Percentiles rank a stretch among this genome's conserved stretches.
phyloP scores from a whole-genome alignment of 2,888 invertebrate genomes.

The Carterocephalus palaemon region DNA sequence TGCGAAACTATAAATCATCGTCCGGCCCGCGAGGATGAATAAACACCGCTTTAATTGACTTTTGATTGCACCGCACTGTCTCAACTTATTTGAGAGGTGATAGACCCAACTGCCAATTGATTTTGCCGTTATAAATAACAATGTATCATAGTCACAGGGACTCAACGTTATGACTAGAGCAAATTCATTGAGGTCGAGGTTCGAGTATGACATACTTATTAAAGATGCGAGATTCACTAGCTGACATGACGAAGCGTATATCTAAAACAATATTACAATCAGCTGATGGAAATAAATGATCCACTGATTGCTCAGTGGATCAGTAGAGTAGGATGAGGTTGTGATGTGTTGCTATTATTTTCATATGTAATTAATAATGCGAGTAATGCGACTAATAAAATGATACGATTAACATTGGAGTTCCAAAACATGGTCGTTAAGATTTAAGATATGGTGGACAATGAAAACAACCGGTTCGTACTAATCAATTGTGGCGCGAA shows the following conservation, averaged over 20 bases:
- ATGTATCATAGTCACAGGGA: constrained; percentile 34
- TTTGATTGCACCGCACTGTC: constrained; percentile 65
- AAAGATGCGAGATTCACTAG: neutral
- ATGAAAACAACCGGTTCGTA: constrained; percentile 6
- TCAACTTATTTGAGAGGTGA: constrained; percentile 58
- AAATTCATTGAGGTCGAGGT: constrained; percentile 20
- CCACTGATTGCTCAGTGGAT: constrained; percentile 5
- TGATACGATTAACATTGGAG: neutral
- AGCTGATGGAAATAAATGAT: too few species aligned
- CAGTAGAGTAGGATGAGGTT: neutral
- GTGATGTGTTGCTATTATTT: neutral
- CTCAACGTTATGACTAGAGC: constrained; percentile 23
- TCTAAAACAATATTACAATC: constrained; percentile 13
- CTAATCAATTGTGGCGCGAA: constrained; percentile 18
- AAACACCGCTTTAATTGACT: constrained; percentile 76
- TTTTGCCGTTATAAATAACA: constrained; percentile 38
- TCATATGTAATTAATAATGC: neutral
- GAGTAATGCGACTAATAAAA: too few species aligned
- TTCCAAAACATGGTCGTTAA: neutral
- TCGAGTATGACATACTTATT: constrained; percentile 16
- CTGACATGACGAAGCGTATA: constrained; percentile 10
- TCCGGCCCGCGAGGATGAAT: constrained; percentile 58
- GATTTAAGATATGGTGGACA: neutral
- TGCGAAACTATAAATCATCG: constrained; percentile 78
- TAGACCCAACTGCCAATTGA: constrained; percentile 45